Evolutionary conservation across 1,140 invertebrate genomes (phyloP).

Genomic region (Drosophila tropicalis): DNA sequence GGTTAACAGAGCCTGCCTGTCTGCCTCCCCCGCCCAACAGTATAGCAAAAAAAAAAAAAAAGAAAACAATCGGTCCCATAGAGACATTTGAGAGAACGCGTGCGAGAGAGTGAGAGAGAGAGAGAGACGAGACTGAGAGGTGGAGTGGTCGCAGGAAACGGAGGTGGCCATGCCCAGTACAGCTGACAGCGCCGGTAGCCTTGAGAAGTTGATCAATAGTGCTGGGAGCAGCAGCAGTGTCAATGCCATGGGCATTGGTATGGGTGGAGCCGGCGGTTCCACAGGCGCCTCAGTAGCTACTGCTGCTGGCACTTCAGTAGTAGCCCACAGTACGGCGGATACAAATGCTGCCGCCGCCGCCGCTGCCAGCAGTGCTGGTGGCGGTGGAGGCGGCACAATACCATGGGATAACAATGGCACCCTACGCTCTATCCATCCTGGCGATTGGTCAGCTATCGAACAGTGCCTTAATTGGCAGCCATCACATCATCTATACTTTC

Average conservation of each 20-base stretch:
- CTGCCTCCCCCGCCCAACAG: too few species aligned
- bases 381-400: conserved; percentile 71
- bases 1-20: conserved; percentile 12
- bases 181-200: conserved; percentile 60
- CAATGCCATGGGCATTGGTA: conserved; percentile 53
- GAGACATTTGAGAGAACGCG: not conserved
- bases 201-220: conserved; percentile 63
- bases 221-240: conserved; percentile 54
- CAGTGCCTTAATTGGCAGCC: conserved; percentile 86
- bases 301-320: conserved; percentile 22
- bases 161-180: conserved; percentile 55
- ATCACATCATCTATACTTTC: conserved; percentile 90
- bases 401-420: conserved; percentile 82
- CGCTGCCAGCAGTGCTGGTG: conserved; percentile 41
- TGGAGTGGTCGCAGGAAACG: not conserved
- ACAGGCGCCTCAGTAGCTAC: conserved; percentile 54
- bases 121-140: conserved; percentile 48
- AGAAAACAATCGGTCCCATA: not conserved
- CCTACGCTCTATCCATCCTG: conserved; percentile 75
- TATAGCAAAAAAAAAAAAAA: not conserved
- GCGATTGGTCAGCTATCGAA: conserved; percentile 83
- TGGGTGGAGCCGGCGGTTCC: conserved; percentile 22
- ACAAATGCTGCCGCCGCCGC: conserved; percentile 14
- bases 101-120: not conserved
- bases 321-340: conserved; percentile 69